phyloP scores from a whole-genome alignment of 2,113 vertebrate genomes.

The Oreotrochilus melanogaster region DNA sequence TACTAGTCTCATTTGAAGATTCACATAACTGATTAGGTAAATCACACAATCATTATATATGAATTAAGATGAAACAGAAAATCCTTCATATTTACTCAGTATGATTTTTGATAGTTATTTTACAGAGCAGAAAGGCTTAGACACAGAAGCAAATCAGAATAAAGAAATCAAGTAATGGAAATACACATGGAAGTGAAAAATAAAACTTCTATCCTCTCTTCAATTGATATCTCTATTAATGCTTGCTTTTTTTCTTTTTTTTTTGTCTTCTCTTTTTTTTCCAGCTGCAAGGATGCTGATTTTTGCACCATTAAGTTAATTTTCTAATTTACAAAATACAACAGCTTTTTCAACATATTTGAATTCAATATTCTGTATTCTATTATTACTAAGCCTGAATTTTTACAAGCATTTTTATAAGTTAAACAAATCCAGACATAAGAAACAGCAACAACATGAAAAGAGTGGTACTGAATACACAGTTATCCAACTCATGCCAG shows the following conservation, averaged over 20 bases:
- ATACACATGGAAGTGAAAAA: neutral
- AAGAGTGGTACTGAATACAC: neutral
- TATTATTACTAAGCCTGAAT: neutral
- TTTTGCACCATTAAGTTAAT: neutral
- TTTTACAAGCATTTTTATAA: neutral
- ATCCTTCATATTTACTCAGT: neutral
- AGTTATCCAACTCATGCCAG: neutral
- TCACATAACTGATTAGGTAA: neutral
- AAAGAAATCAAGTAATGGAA: neutral
- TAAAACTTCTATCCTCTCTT: neutral
- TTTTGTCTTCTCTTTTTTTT: neutral
- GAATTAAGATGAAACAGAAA: neutral
- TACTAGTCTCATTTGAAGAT: neutral
- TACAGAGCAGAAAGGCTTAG: neutral
- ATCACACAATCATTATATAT: neutral
- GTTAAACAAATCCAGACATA: neutral
- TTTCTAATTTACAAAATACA: neutral
- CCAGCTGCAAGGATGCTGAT: neutral
- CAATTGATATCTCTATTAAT: accelerated
- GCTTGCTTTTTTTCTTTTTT: neutral
- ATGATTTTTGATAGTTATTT: neutral
- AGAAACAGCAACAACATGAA: neutral
- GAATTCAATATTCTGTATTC: neutral
- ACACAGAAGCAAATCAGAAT: neutral
- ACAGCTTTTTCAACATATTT: neutral